Base-by-base conservation (phyloP, 2,797 vertebrate species). In the Myotis pilosus region DNA sequence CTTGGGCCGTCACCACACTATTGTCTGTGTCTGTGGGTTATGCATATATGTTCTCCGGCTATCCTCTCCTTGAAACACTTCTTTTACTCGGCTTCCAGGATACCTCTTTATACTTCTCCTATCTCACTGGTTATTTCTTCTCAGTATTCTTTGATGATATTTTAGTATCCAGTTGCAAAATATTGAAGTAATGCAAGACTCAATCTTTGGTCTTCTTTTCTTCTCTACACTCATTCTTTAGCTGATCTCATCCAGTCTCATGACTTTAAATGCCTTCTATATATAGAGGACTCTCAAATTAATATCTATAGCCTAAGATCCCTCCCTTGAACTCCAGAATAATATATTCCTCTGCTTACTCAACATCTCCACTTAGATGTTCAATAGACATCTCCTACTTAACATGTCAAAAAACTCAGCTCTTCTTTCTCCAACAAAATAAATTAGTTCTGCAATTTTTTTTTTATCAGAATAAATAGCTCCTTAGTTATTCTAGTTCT, bases 141-240 rank as follows among this genome's bases (percentile, higher is more conserved):
- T 74, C 25, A 89, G 36, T 90, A 62, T 85, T 12, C 22, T 92
- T n/a, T 92, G 11, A 20, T 87, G 20, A 28, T 53, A 80, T 62
- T 94, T 94, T 72, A 87, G 13, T 81, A 92, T 33, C 69, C n/a
- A 95, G 23, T 33, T 88, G 11, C 11, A 92, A 82, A 94, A 92
- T 81, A 68, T 11, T 85, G 47, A 90, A 92, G 13, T 44, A 80
- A 87, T n/a, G 13, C 9, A 82, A 74, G 44, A 79, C 41, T 78
- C 62, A 53, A n/a, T 76, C 20, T 8, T 92, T 93, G 33, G 55
- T 66, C 38, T 23, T 92, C 17, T 79, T 83, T 25, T 93, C 19
- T 80, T 83, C 33, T 87, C 55, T 41, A 86, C 25, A 72, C 28
- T 94, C 19, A 74, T 87, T 82, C n/a, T 51, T 92, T 84, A 62